Base-by-base conservation (phyloP, 2,888 invertebrate species). In the Nowickia ferox region DNA sequence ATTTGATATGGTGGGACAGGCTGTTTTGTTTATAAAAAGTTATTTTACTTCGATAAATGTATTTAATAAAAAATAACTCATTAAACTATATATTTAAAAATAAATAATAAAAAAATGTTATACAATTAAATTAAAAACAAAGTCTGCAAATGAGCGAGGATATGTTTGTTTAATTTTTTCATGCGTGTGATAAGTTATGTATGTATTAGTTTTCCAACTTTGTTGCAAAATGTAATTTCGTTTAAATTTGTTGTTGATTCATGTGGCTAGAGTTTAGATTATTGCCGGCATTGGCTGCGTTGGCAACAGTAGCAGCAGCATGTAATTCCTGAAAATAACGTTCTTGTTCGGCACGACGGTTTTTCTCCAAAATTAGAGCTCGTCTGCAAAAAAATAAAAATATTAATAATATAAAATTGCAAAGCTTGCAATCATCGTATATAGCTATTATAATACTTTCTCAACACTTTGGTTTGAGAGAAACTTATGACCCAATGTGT, bases 341-440 rank as follows among this genome's bases (percentile, higher is more conserved):
- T 87, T 90, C 92, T 81, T 92, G 92, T 71, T 91, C 91, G 59
- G 92, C 90, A 51, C 93, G 91, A 71, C 92, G 90, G 87, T 91
- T 92, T 81, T 92, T 92, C 87, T 93, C 92, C 61, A 92, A 89
- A 84, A 92, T 92, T 65, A 93, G 87, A 75, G 93, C 92, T 55
- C 92, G 92, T 79, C 93, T 93, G 48, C 30, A 38, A 66, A 66
- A 17, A 22, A 8, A 38, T n/a, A 38, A 38, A n/a, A 5, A 8
- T 22, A 65, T 65, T 44, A 22, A 44, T 44, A 57, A 9, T 30
- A 30, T 6, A 30, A 30, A 6, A 30, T 5, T 30, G 30, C 2
- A 30, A 30, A 30, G 1, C 5, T 30, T 30, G 30, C 5, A 30
- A 30, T 30, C 6, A 30, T 30, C 30, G 30, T 30, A 30, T 30